Evolutionary conservation across 2,888 invertebrate species (phyloP), one percentile per base, ranked within the genome.

Genomic region (Pharmacophagus antenor): DNA sequence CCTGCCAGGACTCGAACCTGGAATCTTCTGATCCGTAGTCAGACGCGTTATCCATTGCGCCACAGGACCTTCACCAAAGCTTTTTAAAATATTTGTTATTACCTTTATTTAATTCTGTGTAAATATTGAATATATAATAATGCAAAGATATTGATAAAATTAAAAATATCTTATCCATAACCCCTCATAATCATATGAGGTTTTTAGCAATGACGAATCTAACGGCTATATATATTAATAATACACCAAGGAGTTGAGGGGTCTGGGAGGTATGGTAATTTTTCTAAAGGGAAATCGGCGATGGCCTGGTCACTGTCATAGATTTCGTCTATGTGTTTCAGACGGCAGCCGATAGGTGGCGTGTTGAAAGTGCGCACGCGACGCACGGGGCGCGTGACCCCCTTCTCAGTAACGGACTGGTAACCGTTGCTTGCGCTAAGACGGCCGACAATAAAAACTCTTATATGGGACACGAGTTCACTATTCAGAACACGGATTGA

Each of bases 1-100:
- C 91, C 86, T 92, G 92, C 92, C 92, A 92, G 92, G 92, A 92
- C 92, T 92, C 92, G 92, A 92, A 92, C 88, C 92, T 93, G 92
- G 91, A 92, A 92, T 92, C 91, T 92, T 92, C 92, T 92, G 93
- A 93, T 93, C 92, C 92, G 93, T 93, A 93, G 93, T 92, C 93
- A 93, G 93, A 93, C 93, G 93, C 93, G 92, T 93, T 93, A 93
- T 93, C 91, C 92, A 80, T 92, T 92, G 92, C 92, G 92, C 92
- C 92, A 92, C 92, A 92, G 87, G 92, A 77, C 78, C 78, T 10
- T 8, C 51, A 21, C 17, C 0, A 3, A 25, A 0, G 0, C 0
- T 0, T 1, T 20, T 15, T 1, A 58, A 58, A 42, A 12, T 53
- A 48, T 37, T n/a, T n/a, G 37, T n/a, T 37, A 4, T n/a, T 15